A percentile compares a stretch with the other conserved stretches of the same genome.
Evolutionary conservation across 2,113 vertebrate genomes (phyloP).

Genomic region (Eubucco bourcierii): DNA sequence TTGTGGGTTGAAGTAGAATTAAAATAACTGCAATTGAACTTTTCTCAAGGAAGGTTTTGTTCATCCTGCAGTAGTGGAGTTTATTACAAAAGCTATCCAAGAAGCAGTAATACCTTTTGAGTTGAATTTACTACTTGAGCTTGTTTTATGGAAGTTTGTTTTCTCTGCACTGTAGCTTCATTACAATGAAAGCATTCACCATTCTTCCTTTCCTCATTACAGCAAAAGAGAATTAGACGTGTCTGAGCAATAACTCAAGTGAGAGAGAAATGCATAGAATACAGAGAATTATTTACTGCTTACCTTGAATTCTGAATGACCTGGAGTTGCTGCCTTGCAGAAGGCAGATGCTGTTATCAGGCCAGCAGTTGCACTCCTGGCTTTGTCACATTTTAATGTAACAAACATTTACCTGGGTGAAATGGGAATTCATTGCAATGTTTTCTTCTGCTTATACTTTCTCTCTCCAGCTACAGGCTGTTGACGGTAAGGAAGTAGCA

Average conservation of each 20-base stretch:
- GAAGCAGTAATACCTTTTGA: not conserved
- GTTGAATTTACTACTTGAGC: not conserved
- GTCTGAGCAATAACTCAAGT: not conserved
- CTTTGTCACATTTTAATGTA: not conserved
- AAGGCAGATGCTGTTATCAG: not conserved
- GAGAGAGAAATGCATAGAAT: not conserved
- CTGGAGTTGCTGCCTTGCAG: not conserved
- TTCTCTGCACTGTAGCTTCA: not conserved
- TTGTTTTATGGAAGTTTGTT: not conserved
- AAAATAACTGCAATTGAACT: slow-evolving; percentile 34
- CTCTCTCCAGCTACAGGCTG: slow-evolving; percentile 84
- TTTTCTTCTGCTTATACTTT: not conserved
- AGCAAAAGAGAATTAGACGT: not conserved
- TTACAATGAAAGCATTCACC: not conserved
- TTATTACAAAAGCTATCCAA: not conserved
- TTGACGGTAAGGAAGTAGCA: slow-evolving; percentile 83
- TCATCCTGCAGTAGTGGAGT: not conserved
- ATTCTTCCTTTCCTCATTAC: not conserved
- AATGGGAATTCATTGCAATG: not conserved
- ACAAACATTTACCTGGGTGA: not conserved
- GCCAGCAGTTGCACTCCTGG: not conserved
- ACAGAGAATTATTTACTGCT: not conserved
- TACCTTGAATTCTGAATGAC: not conserved
- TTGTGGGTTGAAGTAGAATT: slow-evolving; percentile 28
- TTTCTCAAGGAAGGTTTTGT: slow-evolving; percentile 21